Conservation (phyloP, 2,797 vertebrate genomes). For the Podarcis siculus region DNA sequence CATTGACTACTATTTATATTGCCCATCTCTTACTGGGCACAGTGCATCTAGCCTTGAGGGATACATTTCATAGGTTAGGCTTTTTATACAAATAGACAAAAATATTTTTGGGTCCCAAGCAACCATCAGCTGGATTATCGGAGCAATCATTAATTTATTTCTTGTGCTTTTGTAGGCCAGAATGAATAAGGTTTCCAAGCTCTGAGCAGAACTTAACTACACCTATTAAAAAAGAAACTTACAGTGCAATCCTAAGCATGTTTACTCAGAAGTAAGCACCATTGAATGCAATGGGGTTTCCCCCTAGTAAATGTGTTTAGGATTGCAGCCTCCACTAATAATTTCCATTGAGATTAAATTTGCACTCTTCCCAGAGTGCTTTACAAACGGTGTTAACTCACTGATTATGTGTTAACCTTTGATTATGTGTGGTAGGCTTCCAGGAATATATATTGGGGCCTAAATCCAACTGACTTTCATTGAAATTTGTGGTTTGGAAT, state of each 20-base stretch:
- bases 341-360: background rate
- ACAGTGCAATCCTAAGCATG: background rate
- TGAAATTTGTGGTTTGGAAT: slow-evolving; percentile 22
- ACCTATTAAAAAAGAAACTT: background rate
- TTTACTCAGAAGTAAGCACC: slow-evolving; percentile 2
- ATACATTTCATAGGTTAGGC: background rate
- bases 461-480: slow-evolving; percentile 11
- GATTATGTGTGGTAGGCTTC: slow-evolving; percentile 14
- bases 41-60: background rate
- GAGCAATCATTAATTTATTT: background rate
- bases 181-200: background rate
- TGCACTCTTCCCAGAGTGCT: slow-evolving; percentile 15
- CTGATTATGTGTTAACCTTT: slow-evolving; percentile 23
- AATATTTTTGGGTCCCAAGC: slow-evolving; percentile 68
- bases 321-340: background rate
- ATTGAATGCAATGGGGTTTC: background rate
- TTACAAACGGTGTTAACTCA: background rate
- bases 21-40: background rate
- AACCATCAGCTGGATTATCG: slow-evolving; percentile 20
- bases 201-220: background rate
- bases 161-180: slow-evolving; percentile 4
- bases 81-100: slow-evolving; percentile 60
- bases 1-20: background rate
- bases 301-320: background rate
- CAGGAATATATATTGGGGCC: slow-evolving; percentile 1